These are phyloP conservation scores for Champsocephalus gunnari DNA, from an alignment of 2,797 vertebrate genomes.

Conservation along the genomic window DNA sequence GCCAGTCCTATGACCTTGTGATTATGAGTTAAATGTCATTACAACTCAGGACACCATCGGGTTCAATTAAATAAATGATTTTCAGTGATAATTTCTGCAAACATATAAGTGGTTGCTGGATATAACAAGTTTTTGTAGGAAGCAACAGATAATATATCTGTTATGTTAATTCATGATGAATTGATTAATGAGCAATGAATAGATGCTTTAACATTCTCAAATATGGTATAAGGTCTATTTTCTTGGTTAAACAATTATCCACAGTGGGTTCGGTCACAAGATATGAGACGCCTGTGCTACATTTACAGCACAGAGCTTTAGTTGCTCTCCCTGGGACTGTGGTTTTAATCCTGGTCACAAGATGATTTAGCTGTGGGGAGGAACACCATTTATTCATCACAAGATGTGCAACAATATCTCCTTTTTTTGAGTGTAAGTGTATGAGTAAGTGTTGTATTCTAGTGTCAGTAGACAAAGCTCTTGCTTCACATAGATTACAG, in stretches of 20 bases:
- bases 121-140: background rate
- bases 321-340: conserved; percentile 11
- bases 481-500: conserved; percentile 6
- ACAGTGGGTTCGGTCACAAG: conserved; percentile 38
- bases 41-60: no score
- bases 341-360: conserved; percentile 54
- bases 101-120: background rate
- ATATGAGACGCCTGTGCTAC: conserved; percentile 13
- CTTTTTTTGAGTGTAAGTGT: background rate
- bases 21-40: no score
- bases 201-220: background rate
- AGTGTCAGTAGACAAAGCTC: conserved; percentile 11
- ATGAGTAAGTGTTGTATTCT: background rate
- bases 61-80: background rate
- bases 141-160: background rate
- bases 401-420: conserved; percentile 32
- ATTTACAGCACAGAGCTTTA: conserved; percentile 22
- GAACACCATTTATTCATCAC: conserved; percentile 37
- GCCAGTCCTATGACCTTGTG: no score
- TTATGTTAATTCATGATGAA: no score
- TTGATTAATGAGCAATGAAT: background rate
- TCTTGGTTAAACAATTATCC: conserved; percentile 1
- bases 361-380: conserved; percentile 45
- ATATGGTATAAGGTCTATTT: background rate
- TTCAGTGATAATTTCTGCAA: background rate